These are phyloP conservation scores for Grapholita molesta DNA, from an alignment of 1,140 invertebrate species.

Conservation along the genomic window DNA sequence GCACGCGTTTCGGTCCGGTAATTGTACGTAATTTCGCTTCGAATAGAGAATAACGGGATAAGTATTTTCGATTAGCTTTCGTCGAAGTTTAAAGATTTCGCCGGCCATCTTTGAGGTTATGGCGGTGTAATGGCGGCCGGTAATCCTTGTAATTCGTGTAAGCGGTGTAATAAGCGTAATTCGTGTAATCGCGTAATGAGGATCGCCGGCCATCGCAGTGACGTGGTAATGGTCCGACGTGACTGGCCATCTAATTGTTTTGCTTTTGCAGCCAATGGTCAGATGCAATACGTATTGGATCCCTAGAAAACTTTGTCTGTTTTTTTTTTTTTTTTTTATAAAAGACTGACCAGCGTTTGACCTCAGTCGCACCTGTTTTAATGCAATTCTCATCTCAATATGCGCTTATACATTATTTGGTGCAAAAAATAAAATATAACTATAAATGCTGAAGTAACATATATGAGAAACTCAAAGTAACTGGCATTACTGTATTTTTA, in stretches of 20 bases:
- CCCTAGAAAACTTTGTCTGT: background rate
- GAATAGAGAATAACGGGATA: slow-evolving; percentile 23
- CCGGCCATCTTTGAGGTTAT: slow-evolving; percentile 15
- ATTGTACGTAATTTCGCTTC: slow-evolving; percentile 28
- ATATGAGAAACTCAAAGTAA: too few relatives aligned
- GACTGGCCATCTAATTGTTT: slow-evolving; percentile 13
- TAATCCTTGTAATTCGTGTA: slow-evolving; percentile 14
- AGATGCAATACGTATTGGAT: background rate
- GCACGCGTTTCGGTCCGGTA: slow-evolving; percentile 31
- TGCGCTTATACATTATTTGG: too few relatives aligned
- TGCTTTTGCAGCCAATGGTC: background rate
- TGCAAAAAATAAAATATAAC: too few relatives aligned
- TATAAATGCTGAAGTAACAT: too few relatives aligned
- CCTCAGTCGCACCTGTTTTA: too few relatives aligned
- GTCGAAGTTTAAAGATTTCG: slow-evolving; percentile 9
- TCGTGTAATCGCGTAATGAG: slow-evolving; percentile 16
- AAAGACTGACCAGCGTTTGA: too few relatives aligned
- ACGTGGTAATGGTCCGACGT: slow-evolving; percentile 13
- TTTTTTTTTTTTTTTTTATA: too few relatives aligned
- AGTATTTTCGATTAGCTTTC: background rate
- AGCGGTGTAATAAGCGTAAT: slow-evolving; percentile 13
- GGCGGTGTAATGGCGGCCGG: slow-evolving; percentile 3
- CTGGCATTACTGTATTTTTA: too few relatives aligned
- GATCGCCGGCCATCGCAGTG: slow-evolving; percentile 7
- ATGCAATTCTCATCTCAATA: too few relatives aligned